Conservation (phyloP, 2,797 vertebrate genomes). For the Salarias fasciatus region DNA sequence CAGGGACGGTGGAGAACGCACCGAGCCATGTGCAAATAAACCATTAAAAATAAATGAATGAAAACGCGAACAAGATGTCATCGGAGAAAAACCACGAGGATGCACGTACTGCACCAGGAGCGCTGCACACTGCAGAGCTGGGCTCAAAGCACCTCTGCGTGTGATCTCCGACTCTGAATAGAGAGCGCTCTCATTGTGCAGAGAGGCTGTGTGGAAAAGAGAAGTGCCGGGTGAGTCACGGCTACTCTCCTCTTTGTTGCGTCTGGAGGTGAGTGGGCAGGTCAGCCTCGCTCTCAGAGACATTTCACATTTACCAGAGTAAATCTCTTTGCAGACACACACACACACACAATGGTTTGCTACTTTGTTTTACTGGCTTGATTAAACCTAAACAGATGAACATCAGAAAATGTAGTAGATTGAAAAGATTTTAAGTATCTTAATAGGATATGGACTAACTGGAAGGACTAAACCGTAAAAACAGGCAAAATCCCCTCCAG, state of each 20-base stretch:
- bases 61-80: not conserved
- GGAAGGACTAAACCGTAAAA: conserved; percentile 7
- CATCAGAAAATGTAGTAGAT: not conserved
- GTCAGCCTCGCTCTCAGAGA: conserved; percentile 52
- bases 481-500: not conserved
- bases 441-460: too few relatives aligned
- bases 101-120: conserved; percentile 6
- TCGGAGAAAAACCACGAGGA: conserved; percentile 12
- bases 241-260: conserved; percentile 62
- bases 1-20: too few relatives aligned
- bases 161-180: conserved; percentile 54
- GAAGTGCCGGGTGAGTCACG: conserved; percentile 64
- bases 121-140: conserved; percentile 9
- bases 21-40: too few relatives aligned
- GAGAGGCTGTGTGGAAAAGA: conserved; percentile 34
- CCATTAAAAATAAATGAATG: too few relatives aligned
- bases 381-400: not conserved
- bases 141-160: conserved; percentile 52
- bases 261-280: conserved; percentile 64
- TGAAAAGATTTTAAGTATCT: too few relatives aligned
- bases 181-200: conserved; percentile 41
- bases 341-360: conserved; percentile 23
- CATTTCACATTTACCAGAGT: conserved; percentile 33
- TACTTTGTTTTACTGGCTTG: conserved; percentile 2
- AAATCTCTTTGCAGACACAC: conserved; percentile 23